phyloP scores from a whole-genome alignment of 2,888 invertebrate species.

The Halictus ligatus region DNA sequence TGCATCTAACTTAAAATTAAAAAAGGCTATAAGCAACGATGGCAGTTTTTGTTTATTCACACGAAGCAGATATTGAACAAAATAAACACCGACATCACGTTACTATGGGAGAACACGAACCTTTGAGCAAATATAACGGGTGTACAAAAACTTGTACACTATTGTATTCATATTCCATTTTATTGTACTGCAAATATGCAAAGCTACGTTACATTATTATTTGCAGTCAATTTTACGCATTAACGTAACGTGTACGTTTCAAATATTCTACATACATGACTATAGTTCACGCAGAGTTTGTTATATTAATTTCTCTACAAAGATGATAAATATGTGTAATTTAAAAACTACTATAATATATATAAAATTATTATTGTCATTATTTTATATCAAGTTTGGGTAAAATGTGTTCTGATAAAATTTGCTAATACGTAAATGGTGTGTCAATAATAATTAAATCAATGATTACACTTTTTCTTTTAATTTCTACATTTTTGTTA shows the following conservation, averaged over 20 bases:
- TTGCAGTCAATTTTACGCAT: background rate
- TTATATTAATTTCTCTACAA: background rate
- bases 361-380: too few species aligned
- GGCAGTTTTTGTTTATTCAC: conserved; percentile 15
- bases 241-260: background rate
- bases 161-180: background rate
- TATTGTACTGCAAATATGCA: background rate
- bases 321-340: background rate
- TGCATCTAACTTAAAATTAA: conserved; percentile 68
- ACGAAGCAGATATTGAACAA: conserved; percentile 8
- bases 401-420: background rate
- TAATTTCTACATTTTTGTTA: background rate
- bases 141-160: background rate
- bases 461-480: background rate
- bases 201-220: background rate
- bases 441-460: background rate
- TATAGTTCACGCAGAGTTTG: background rate
- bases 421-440: background rate
- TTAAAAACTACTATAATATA: background rate
- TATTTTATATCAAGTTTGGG: background rate
- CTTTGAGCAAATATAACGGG: background rate
- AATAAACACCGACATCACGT: conserved; percentile 42
- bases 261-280: background rate
- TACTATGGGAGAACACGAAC: background rate
- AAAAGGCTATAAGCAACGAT: conserved; percentile 16